These are phyloP conservation scores for Melieria crassipennis DNA, from an alignment of 2,888 invertebrate species.

Conservation along the genomic window DNA sequence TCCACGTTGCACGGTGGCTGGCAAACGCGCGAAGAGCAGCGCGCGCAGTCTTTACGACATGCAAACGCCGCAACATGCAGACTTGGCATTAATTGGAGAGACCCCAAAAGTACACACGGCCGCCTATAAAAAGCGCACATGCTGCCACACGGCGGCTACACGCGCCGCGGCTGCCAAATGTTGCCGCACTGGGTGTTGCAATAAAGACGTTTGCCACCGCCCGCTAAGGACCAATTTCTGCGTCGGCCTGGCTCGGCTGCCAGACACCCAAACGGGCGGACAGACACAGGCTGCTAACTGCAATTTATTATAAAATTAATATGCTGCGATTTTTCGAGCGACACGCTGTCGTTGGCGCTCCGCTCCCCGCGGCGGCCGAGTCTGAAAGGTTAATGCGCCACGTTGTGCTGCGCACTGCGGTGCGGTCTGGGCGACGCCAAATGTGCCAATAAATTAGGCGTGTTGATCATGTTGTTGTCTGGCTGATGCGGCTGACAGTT, in stretches of 20 bases:
- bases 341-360: not conserved
- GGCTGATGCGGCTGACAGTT: conserved; percentile 8
- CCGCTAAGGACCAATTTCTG: not conserved
- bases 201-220: conserved; percentile 31
- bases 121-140: too few relatives aligned
- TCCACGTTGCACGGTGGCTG: too few relatives aligned
- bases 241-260: not conserved
- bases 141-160: too few relatives aligned
- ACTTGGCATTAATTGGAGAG: too few relatives aligned
- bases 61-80: too few relatives aligned
- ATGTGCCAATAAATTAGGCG: conserved; percentile 40
- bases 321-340: conserved; percentile 28
- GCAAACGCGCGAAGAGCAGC: too few relatives aligned
- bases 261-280: conserved; percentile 20
- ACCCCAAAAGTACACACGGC: too few relatives aligned
- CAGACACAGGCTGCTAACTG: not conserved
- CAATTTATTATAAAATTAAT: conserved; percentile 40
- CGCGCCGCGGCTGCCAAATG: not conserved
- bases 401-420: not conserved
- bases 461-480: conserved; percentile 17
- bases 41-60: too few relatives aligned
- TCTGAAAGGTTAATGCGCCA: not conserved
- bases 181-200: conserved; percentile 16
- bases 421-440: conserved; percentile 13
- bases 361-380: not conserved